Evolutionary conservation across 2,888 invertebrate species (phyloP).

Genomic region (Therioaphis trifolii): DNA sequence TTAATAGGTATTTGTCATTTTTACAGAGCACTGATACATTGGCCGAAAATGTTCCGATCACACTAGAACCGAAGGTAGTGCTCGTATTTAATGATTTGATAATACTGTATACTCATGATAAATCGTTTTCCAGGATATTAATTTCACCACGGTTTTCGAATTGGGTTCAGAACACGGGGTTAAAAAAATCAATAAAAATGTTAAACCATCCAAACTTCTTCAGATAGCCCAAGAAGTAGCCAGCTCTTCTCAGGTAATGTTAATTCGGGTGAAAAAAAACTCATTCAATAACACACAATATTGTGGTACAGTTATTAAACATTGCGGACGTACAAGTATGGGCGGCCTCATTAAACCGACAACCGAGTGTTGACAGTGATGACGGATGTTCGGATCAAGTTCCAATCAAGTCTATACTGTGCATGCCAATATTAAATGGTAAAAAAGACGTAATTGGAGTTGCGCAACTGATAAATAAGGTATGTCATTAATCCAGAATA

Average conservation of each 20-base stretch:
- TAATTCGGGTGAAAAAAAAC: neutral
- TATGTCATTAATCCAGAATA: no score
- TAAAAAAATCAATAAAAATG: conserved; percentile 72
- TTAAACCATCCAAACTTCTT: conserved; percentile 76
- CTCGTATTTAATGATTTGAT: neutral
- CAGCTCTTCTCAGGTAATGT: conserved; percentile 76
- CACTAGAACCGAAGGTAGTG: conserved; percentile 40
- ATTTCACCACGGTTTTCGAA: conserved; percentile 89
- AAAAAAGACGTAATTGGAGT: conserved; percentile 90
- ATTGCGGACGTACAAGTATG: conserved; percentile 88
- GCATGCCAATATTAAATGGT: conserved; percentile 93
- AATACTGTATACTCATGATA: neutral
- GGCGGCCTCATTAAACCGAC: conserved; percentile 75
- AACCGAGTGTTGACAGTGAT: conserved; percentile 69
- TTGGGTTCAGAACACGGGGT: conserved; percentile 78
- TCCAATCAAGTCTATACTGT: conserved; percentile 81
- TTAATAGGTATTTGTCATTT: neutral
- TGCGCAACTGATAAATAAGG: conserved; percentile 92
- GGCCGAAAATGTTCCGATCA: neutral
- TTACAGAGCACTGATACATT: conserved; percentile 48
- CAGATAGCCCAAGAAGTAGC: conserved; percentile 90
- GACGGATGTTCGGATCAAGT: conserved; percentile 72
- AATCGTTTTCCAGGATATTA: conserved; percentile 68
- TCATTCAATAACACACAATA: neutral
- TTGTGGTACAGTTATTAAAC: conserved; percentile 78